Base-by-base conservation (phyloP, 2,797 vertebrate genomes). In the Squalus acanthias region DNA sequence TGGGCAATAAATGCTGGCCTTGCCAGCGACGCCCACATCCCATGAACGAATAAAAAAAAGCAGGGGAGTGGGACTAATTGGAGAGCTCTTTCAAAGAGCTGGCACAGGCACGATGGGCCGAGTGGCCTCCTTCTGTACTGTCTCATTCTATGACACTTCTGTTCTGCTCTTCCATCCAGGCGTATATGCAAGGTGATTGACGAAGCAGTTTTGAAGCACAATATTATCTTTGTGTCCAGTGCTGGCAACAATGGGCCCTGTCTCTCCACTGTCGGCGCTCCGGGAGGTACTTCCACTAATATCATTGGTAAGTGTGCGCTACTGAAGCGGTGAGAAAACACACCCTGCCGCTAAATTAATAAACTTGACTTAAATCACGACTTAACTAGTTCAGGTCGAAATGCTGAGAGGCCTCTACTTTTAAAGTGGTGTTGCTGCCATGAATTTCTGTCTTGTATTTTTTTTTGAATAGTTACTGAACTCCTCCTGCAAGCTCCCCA, bases 221-320 rank as follows among this genome's bases (percentile, higher is more conserved):
- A 99, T 0, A 98, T 99, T 57, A 98, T 99, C 97, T 99, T 99
- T 97, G 99, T 99, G 97, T 99, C 99, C 6, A 99, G 99, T 96
- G 99, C 99, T n/a, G 99, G 99, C 96, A 99, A 99, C 97, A 99
- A 99, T 2, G 99, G 99, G 0, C 99, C 99, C 0, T 99, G 99
- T 96, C 99, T 99, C 65, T 99, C 99, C 94, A 99, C 99, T 0
- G 99, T 99, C 2, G 99, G 99, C 96, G 99, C 99, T 97, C 99
- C 99, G 0, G 99, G 99, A 96, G 99, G 99, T 97, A 99, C 99
- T 96, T 99, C 99, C 13, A 98, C 98, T 96, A 99, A 98, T 97
- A 99, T 99, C 92, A 99, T 99, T 97, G 99, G 99, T 99, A 97
- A 97, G 97, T 95, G 26, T 3, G 10, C 8, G 4, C 46, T 2